These are phyloP conservation scores for Phalacrocorax pelagicus DNA, from an alignment of 2,113 vertebrate genomes.

Conservation along the genomic window DNA sequence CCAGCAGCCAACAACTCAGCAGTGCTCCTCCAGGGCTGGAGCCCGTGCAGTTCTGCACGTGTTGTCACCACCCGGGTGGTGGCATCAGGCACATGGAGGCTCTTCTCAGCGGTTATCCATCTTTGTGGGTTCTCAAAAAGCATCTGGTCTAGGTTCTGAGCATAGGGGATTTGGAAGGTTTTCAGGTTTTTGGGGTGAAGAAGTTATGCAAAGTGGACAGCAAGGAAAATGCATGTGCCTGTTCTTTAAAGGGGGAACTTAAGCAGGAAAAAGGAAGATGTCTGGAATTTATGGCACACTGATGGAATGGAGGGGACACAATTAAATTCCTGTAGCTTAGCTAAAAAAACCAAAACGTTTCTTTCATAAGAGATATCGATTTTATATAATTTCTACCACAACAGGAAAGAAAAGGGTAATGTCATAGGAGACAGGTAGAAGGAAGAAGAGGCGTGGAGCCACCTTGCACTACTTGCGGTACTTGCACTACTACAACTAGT, in stretches of 20 bases:
- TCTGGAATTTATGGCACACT: neutral
- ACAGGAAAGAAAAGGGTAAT: neutral
- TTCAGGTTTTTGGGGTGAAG: neutral
- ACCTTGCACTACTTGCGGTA: too few species aligned
- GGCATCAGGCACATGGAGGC: fast-evolving
- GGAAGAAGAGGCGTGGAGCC: neutral
- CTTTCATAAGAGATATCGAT: neutral
- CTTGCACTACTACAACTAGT: neutral
- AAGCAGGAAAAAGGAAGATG: neutral
- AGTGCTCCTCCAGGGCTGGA: neutral
- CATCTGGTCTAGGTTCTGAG: neutral
- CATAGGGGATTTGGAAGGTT: too few species aligned
- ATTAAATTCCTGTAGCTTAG: neutral
- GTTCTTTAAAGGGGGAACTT: neutral
- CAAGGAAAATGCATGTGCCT: fast-evolving
- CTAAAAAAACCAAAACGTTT: neutral
- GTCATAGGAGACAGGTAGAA: neutral
- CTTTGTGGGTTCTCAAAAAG: neutral
- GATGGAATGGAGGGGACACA: too few species aligned
- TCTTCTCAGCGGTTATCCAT: neutral
- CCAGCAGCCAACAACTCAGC: fast-evolving
- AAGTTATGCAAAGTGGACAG: neutral
- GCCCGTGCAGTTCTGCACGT: neutral
- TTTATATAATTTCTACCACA: neutral
- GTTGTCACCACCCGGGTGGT: neutral